Evolutionary conservation across 35 echinoderm and acorn worm species (phyloP).

Genomic region (Patiria miniata): DNA sequence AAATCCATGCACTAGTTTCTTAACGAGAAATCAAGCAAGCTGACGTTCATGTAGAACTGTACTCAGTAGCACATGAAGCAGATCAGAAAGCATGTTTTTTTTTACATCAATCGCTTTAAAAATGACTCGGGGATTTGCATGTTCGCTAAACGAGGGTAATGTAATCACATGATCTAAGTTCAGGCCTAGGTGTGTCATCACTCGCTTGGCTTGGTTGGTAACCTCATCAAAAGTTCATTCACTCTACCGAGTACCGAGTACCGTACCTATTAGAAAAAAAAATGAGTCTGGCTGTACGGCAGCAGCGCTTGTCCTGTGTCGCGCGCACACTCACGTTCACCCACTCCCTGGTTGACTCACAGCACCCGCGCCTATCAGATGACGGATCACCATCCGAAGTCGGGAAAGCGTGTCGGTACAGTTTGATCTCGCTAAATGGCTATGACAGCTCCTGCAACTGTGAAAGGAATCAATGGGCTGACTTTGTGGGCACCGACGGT

Average conservation of each 20-base stretch:
- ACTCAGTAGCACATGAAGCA: too few species aligned
- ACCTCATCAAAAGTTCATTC: constrained; percentile 1
- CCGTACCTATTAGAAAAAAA: too few species aligned
- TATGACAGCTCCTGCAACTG: constrained; percentile 20
- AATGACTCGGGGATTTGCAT: too few species aligned
- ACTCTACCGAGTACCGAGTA: neutral
- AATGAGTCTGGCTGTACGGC: neutral
- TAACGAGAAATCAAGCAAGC: too few species aligned
- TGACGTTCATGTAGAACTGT: too few species aligned
- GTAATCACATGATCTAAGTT: too few species aligned
- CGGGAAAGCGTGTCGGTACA: neutral
- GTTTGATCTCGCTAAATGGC: constrained; percentile 22
- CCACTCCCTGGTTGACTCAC: too few species aligned
- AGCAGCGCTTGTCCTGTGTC: neutral
- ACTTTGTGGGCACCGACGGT: constrained; percentile 18
- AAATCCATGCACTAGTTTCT: too few species aligned
- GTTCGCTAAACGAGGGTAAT: too few species aligned
- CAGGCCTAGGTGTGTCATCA: too few species aligned
- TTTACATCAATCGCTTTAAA: too few species aligned
- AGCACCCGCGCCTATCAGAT: neutral
- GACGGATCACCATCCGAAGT: neutral
- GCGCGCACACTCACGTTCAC: neutral
- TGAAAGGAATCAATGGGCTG: constrained; percentile 27
- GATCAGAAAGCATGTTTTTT: too few species aligned
- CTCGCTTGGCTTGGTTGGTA: neutral